These are phyloP conservation scores for Aplochiton taeniatus DNA, from an alignment of 2,797 vertebrate genomes.

Conservation along the genomic window DNA sequence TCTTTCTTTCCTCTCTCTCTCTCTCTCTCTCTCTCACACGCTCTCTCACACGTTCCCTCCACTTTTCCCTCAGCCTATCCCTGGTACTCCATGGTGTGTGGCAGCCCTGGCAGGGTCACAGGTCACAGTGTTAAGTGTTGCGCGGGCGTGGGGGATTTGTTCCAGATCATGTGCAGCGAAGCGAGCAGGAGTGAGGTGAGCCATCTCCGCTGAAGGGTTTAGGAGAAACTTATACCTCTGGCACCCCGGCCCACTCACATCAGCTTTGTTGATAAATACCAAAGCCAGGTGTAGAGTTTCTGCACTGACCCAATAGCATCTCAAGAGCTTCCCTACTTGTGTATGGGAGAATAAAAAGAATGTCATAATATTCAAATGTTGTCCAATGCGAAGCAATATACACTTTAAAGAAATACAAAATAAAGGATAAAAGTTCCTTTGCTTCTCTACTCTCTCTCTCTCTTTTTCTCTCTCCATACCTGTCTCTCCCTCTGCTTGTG, in stretches of 20 bases:
- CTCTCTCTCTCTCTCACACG: conserved; percentile 43
- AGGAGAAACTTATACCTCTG: conserved; percentile 19
- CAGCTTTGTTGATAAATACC: conserved; percentile 32
- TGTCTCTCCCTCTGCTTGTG: not conserved
- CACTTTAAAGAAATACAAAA: not conserved
- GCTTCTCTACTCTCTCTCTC: conserved; percentile 29
- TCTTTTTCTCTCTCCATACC: not conserved
- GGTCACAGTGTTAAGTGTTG: conserved; percentile 72
- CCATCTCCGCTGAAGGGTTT: conserved; percentile 10
- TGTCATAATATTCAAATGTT: no score
- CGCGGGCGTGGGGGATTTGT: conserved; percentile 56
- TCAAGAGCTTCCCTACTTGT: conserved; percentile 6
- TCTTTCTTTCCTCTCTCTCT: not conserved
- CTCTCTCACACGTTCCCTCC: conserved; percentile 27
- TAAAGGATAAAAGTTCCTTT: conserved; percentile 32
- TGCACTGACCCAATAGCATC: conserved; percentile 14
- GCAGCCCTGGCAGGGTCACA: conserved; percentile 47
- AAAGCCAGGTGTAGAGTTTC: conserved; percentile 31
- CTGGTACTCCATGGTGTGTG: conserved; percentile 49
- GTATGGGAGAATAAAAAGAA: conserved; percentile 20
- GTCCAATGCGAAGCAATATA: no score
- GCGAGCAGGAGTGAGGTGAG: not conserved
- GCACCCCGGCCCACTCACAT: conserved; percentile 29
- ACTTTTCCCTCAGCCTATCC: no score
- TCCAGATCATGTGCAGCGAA: conserved; percentile 55